These are phyloP conservation scores for Otus scops DNA, from an alignment of 2,797 vertebrate species.

Conservation along the genomic window DNA sequence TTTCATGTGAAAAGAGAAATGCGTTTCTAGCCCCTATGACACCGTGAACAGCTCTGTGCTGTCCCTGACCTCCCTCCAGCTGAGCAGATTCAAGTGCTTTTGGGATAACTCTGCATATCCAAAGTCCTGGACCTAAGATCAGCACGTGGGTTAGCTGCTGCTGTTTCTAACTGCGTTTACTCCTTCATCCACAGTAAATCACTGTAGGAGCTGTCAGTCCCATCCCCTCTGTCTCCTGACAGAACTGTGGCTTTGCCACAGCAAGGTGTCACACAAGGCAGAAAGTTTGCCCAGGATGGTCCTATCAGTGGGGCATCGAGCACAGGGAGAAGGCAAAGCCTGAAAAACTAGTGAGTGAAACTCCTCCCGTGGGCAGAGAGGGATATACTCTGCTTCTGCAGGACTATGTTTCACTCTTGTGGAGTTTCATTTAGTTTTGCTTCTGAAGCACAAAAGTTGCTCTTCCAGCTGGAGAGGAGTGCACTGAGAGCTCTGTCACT, in stretches of 20 bases:
- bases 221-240: neutral
- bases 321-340: neutral
- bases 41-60: neutral
- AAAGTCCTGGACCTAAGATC: neutral
- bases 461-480: neutral
- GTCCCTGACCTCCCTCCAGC: neutral
- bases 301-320: accelerated
- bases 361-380: neutral
- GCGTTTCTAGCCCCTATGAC: neutral
- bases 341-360: neutral
- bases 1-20: neutral
- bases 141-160: neutral
- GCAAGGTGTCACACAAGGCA: neutral
- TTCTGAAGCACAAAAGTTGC: neutral
- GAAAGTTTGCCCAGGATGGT: neutral
- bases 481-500: neutral
- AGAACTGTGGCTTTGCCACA: neutral
- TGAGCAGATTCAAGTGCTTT: neutral
- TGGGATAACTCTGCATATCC: neutral
- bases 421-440: neutral
- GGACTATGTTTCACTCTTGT: neutral
- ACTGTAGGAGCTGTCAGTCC: neutral
- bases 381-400: neutral
- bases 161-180: neutral
- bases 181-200: neutral